phyloP scores from a whole-genome alignment of 2,797 vertebrate genomes.

The Falco novaeseelandiae region DNA sequence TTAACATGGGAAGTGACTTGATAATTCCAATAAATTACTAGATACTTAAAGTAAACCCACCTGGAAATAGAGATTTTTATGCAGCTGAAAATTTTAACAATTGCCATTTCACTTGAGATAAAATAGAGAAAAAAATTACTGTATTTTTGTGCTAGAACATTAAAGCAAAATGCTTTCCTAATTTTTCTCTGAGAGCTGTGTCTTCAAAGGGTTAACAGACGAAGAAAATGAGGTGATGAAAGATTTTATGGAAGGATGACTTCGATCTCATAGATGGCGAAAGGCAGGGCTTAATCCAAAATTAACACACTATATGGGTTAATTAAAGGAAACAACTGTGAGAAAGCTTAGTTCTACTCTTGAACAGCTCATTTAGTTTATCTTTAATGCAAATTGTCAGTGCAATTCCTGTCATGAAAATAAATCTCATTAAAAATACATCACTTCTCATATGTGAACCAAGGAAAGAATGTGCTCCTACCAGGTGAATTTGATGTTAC shows the following conservation, averaged over 20 bases:
- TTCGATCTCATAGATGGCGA: not conserved
- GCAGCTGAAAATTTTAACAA: not conserved
- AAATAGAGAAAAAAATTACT: not conserved
- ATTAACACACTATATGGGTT: not conserved
- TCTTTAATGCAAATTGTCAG: slow-evolving; percentile 21
- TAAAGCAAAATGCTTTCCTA: not conserved
- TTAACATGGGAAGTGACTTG: not conserved
- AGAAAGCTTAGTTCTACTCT: not conserved
- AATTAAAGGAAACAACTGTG: slow-evolving; percentile 40
- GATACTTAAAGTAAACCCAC: not conserved
- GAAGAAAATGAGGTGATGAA: not conserved
- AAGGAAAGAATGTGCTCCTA: slow-evolving; percentile 15
- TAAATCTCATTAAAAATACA: slow-evolving; percentile 53
- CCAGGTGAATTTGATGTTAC: slow-evolving; percentile 26
- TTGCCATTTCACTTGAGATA: not conserved
- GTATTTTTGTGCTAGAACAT: not conserved
- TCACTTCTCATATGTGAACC: not conserved
- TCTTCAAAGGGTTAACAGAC: not conserved
- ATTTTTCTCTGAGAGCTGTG: not conserved
- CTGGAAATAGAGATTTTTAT: not conserved
- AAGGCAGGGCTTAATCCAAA: not conserved
- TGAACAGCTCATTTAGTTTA: slow-evolving; percentile 33
- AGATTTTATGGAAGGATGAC: not conserved
- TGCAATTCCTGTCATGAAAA: slow-evolving; percentile 43
- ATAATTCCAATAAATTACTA: slow-evolving; percentile 23